A percentile compares a stretch with the other conserved stretches of the same genome.
Evolutionary conservation across 1,140 invertebrate species (phyloP).

Genomic region (Saxidomus purpurata): DNA sequence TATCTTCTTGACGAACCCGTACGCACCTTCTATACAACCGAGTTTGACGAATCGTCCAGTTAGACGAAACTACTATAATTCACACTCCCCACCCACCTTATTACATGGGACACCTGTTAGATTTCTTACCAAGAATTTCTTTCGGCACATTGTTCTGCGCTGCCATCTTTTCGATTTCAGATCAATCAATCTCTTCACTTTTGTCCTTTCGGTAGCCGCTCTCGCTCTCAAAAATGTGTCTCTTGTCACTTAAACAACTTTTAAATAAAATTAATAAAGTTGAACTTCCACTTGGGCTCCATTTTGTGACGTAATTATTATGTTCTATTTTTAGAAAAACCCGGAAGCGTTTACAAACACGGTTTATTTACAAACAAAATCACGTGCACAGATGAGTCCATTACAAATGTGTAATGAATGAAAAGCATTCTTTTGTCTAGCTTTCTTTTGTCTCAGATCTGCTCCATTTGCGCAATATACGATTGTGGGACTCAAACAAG

Average conservation of each 20-base stretch:
- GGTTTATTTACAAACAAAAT: slow-evolving; percentile 57
- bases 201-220: neutral
- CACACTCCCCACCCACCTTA: neutral
- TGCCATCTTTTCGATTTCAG: slow-evolving; percentile 3
- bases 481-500: too few species aligned
- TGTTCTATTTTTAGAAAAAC: slow-evolving; percentile 41
- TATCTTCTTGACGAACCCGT: too few species aligned
- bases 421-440: too few species aligned
- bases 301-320: slow-evolving; percentile 46
- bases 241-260: neutral
- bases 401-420: too few species aligned
- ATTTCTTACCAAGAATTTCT: slow-evolving; percentile 47
- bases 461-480: too few species aligned
- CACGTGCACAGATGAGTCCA: slow-evolving; percentile 8
- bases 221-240: neutral
- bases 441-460: too few species aligned
- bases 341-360: slow-evolving; percentile 37
- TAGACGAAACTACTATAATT: too few species aligned
- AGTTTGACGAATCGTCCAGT: too few species aligned
- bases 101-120: slow-evolving; percentile 17
- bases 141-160: slow-evolving; percentile 51
- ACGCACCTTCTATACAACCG: too few species aligned
- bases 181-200: neutral
- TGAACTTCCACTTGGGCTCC: slow-evolving; percentile 8
- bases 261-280: neutral